Evolutionary conservation across 2,797 vertebrate species (phyloP).

Genomic region (Parauchenoglanis punctatus): DNA sequence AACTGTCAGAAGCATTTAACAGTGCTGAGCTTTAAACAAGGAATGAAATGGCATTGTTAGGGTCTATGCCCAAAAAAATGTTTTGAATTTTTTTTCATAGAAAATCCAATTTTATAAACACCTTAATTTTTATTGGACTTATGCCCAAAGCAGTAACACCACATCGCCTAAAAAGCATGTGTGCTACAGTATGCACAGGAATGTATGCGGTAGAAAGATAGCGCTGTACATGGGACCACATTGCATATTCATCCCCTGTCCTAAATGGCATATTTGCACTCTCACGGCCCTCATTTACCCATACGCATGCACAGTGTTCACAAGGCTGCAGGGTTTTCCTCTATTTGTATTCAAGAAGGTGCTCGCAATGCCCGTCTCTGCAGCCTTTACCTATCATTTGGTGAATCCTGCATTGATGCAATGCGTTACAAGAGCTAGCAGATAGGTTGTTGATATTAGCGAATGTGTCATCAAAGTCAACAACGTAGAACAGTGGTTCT

Average conservation of each 20-base stretch:
- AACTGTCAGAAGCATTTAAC: slow-evolving; percentile 50
- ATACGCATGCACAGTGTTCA: too few relatives aligned
- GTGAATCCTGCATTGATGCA: neutral
- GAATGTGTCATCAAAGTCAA: slow-evolving; percentile 1
- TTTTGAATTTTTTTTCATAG: neutral
- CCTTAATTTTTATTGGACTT: too few relatives aligned
- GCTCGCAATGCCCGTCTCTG: too few relatives aligned
- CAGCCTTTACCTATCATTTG: neutral
- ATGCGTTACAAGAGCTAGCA: neutral
- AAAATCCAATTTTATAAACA: neutral
- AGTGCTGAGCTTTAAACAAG: slow-evolving; percentile 15
- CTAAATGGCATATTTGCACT: neutral
- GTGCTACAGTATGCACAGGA: neutral
- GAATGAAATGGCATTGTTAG: neutral
- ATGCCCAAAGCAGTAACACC: neutral
- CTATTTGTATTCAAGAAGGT: slow-evolving; percentile 15
- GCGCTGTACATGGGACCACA: neutral
- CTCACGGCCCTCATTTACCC: slow-evolving; percentile 1
- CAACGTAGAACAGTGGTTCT: neutral
- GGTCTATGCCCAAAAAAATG: neutral
- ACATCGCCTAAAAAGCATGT: neutral
- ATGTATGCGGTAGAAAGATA: neutral
- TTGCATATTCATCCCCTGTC: neutral
- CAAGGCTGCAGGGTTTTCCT: neutral
- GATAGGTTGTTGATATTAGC: neutral